Percentiles rank a stretch among this genome's conserved stretches.
Evolutionary conservation across 2,888 invertebrate genomes (phyloP).

Genomic region (Chaitophorus viminalis): DNA sequence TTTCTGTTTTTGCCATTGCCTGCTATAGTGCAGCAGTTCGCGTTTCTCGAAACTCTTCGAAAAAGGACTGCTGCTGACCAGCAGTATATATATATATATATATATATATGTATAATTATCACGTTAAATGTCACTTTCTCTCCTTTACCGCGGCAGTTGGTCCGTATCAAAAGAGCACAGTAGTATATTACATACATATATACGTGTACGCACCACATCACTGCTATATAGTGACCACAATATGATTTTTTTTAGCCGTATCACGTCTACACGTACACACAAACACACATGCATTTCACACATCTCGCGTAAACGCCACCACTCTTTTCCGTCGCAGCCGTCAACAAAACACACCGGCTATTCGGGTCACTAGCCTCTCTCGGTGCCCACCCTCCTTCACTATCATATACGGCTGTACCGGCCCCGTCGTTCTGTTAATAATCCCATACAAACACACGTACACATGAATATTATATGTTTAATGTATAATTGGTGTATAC

Average conservation of each 20-base stretch:
- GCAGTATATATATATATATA: too few species aligned
- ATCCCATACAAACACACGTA: not conserved
- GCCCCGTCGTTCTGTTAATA: not conserved
- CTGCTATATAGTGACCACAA: not conserved
- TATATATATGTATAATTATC: not conserved
- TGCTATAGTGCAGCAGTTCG: too few species aligned
- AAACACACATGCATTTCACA: not conserved
- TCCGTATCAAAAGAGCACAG: slow-evolving; percentile 22
- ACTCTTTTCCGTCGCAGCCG: not conserved
- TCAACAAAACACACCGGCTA: not conserved
- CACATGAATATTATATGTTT: not conserved
- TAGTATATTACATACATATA: not conserved
- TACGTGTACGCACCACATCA: not conserved
- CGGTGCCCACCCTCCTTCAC: not conserved
- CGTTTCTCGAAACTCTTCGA: slow-evolving; percentile 9
- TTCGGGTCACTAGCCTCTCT: slow-evolving; percentile 23
- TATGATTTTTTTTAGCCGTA: not conserved
- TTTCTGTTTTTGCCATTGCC: too few species aligned
- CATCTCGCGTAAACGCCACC: not conserved
- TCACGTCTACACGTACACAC: not conserved
- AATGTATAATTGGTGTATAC: too few species aligned
- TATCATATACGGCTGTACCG: not conserved
- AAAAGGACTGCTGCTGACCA: slow-evolving; percentile 5
- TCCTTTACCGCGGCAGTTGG: slow-evolving; percentile 3
- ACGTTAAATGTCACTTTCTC: slow-evolving; percentile 48